Base-by-base conservation (phyloP, 2,888 invertebrate species). In the Mythimna lalbum region DNA sequence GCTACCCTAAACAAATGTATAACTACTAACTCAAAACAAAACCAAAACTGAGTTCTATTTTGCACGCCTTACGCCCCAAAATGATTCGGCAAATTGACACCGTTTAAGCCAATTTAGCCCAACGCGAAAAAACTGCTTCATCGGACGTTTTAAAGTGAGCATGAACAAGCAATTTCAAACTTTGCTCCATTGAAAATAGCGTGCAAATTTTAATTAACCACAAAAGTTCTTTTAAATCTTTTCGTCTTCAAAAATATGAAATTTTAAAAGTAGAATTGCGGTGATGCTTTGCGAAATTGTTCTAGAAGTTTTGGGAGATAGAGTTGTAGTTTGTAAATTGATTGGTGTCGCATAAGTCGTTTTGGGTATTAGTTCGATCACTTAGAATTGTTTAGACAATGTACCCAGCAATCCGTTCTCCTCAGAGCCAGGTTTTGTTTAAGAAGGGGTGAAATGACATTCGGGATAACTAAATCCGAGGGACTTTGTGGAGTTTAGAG, bases 381-480 rank as follows among this genome's bases (percentile, higher is more conserved):
- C 90, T 94, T 93, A 91, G 92, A 92, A 93, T 93, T 93, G 93
- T 93, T 94, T 93, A 94, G 93, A 94, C 93, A 94, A 93, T 93
- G 92, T 92, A 89, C 90, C 89, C 86, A 89, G 92, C 94, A 94
- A 93, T 95, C 93, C 94, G 92, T 93, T 91, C 90, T 90, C 89
- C 93, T 94, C 93, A 93, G 91, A 92, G 90, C 88, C 94, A 95
- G 94, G 92, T 94, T 92, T 92, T 91, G 91, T 91, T 92, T 89
- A 91, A 92, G 91, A 93, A 92, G 93, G 95, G 95, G 91, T 93
- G 93, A 93, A 94, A 94, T 95, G 93, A 93, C 94, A 92, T 94
- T 94, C 87, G 88, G 93, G 91, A 93, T 93, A 90, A 90, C 90
- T 91, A 92, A 93, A 92, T 91, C 93, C 90, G 85, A 78, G 82